Evolutionary conservation across 2,888 invertebrate species (phyloP), one percentile per base, ranked within the genome.

Genomic region (Carterocephalus palaemon): DNA sequence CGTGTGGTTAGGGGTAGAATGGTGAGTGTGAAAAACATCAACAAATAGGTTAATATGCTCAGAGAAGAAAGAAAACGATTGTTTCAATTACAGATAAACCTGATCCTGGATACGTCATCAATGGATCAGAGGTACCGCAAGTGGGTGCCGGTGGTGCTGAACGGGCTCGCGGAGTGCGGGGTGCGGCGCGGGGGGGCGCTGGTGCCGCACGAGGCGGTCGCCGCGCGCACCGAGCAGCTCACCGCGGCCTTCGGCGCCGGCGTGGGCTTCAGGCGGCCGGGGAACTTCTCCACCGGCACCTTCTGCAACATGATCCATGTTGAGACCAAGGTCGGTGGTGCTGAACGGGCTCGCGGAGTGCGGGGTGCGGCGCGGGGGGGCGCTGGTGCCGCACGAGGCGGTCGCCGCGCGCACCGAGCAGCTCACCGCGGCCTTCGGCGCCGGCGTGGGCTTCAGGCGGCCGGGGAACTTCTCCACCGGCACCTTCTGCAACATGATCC

Each of bases 141-240:
- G 38, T 96, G 94, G 79, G 79, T 97, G 23, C 92, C 94, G 0
- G 80, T 97, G 1, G 89, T 92, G 50, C 76, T 93, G 43, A 93
- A 95, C 71, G 88, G 92, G 0, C 69, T 97, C 16, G 89, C 92
- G 10, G 95, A 96, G 72, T 92, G 93, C 42, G 92, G 95, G 0
- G 88, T 96, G 5, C 70, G 88, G 24, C 88, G 90, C 51, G 87
- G 88, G 3, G 89, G 76, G 4, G 55, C 64, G 6, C 70, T 91
- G 1, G 67, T 94, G 1, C 80, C 91, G 0, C 90, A 92, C 64
- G 91, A 92, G 64, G 90, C 92, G 1, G 91, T 97, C 10, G 92
- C 96, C n/a, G 89, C 92, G 0, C 89, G 93, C 60, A 88, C 95
- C 17, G 93, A 94, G 62, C 89, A 90, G 39, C 93, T 95, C 54